Evolutionary conservation across 2,888 invertebrate genomes (phyloP), one percentile per base, ranked within the genome.

Genomic region (Cantharis flavilabris): DNA sequence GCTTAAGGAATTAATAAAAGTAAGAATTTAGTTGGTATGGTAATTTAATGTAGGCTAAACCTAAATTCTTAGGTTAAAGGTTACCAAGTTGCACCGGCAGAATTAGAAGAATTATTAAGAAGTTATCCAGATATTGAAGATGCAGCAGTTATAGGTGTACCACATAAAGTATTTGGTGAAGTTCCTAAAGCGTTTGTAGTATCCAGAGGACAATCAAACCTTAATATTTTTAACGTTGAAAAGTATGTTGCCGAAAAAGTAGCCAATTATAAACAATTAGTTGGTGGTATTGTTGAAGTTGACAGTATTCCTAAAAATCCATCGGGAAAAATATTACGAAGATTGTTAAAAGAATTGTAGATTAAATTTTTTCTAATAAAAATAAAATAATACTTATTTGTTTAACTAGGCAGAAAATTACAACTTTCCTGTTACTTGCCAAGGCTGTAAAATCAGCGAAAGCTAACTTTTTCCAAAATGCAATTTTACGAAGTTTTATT

Each of bases 61-160:
- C 7, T 33, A 23, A 13, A 62, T 16, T 49, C 67, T 49, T 67
- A 77, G 77, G 77, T 77, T 13, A 93, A 92, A 86, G 92, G 90
- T 1, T 91, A 89, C 83, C 91, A 96, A 92, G 96, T 97, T 3
- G 92, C 97, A 9, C 97, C 97, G 20, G 96, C 96, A 0, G 97
- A 97, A 86, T 86, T 97, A 20, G 97, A 97, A 87, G 92, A 90
- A 71, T 84, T 94, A 9, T 84, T 96, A 1, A 90, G 94, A 77
- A 90, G 91, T 49, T 94, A 95, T 86, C 93, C 95, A 0, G 91
- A 90, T 28, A 90, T 97, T 0, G 87, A 90, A 7, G 97, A 97
- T 83, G 95, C 93, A 0, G 97, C 94, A 0, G 96, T 97, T 0
- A 89, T 97, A 80, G 96, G 96, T 0, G 87, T 94, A 16, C 92